Base-by-base conservation (phyloP, 2,113 vertebrate species). In the Triplophysa tibetana region DNA sequence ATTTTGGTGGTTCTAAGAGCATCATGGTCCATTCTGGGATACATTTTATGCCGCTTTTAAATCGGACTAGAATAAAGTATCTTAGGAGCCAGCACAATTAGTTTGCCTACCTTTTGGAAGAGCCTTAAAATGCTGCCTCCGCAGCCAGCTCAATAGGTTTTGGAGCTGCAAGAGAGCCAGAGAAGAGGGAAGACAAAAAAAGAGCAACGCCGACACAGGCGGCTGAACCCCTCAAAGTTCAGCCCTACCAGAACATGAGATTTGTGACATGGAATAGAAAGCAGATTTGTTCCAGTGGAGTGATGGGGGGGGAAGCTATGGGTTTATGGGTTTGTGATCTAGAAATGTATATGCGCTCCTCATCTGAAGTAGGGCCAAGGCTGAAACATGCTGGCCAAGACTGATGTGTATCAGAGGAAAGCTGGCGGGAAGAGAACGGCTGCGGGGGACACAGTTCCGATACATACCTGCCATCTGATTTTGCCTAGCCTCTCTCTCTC, bases 271-370 rank as follows among this genome's bases (percentile, higher is more conserved):
- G 56, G 83, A 81, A 85, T 83, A 78, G 83, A 83, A 85, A 86
- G 79, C 79, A 83, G 85, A 85, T 86, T 86, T 86, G 85, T 87
- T 84, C 86, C 84, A 83, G 82, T 63, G 56, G 63, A 74, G 56
- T 41, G 56, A 72, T 33, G 70, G 26, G 29, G 67, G 67, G 69
- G 64, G 80, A 79, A 77, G 77, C 63, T 52, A 70, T 62, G 58
- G 78, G 78, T 77, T 63, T 63, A 70, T 62, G 58, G 78, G 78
- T 77, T 63, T 63, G 73, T 66, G 65, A 78, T 83, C 77, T 74
- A 38, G 70, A 79, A 76, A 85, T 77, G 82, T 78, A 75, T 83
- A 82, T 67, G 75, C n/a, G 24, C 77, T 69, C 63, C 29, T 75
- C 75, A 77, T 72, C 58, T 78, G 58, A 62, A 79, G 77, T 14